Evolutionary conservation across 2,797 vertebrate species (phyloP).

Genomic region (Lutra lutra): DNA sequence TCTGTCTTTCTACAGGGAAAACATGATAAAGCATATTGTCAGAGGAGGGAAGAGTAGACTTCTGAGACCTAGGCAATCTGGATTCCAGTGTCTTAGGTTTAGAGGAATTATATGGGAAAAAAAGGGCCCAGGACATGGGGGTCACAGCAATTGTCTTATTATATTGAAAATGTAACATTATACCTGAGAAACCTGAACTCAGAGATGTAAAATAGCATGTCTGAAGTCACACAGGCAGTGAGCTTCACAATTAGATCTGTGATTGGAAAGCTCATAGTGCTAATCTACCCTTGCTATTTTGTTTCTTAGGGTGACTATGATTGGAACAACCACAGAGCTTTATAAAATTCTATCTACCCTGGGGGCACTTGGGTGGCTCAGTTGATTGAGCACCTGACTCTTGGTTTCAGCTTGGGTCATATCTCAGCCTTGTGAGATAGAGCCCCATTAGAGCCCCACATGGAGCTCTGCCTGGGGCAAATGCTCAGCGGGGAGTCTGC

Average conservation of each 20-base stretch:
- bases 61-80: not conserved
- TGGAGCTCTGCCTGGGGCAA: not conserved
- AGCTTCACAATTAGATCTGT: not conserved
- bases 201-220: not conserved
- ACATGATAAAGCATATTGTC: not conserved
- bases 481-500: not conserved
- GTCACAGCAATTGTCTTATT: not conserved
- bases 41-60: not conserved
- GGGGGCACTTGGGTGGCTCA: not conserved
- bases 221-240: not conserved
- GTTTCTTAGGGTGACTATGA: not conserved
- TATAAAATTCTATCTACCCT: not conserved
- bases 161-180: not conserved
- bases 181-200: not conserved
- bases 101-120: not conserved
- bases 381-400: not conserved
- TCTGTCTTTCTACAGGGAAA: not conserved
- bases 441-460: not conserved
- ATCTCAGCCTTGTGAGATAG: not conserved
- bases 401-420: not conserved
- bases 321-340: not conserved
- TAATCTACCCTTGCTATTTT: not conserved
- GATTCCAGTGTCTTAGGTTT: not conserved
- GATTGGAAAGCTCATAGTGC: not conserved
- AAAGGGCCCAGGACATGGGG: not conserved